Conservation (phyloP, 2,797 vertebrate genomes). For the Helicolenus hilgendorfi region DNA sequence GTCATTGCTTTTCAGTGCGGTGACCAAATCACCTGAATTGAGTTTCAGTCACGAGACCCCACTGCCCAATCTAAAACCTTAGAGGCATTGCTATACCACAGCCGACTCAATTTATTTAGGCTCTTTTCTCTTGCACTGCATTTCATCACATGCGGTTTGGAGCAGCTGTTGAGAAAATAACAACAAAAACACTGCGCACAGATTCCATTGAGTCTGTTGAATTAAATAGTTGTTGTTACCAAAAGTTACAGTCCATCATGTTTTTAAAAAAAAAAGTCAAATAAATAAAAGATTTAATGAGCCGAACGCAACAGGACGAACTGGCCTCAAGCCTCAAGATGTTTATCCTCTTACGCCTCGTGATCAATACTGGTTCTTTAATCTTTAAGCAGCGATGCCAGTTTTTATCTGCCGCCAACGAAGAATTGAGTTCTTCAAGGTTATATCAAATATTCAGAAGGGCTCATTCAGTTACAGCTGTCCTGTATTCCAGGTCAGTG, state of each 20-base stretch:
- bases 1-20: conserved; percentile 44
- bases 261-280: background rate
- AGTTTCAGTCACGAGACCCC: conserved; percentile 52
- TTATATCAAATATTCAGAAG: conserved; percentile 51
- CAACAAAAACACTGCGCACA: background rate
- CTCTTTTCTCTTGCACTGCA: conserved; percentile 58
- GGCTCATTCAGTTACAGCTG: conserved; percentile 39
- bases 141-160: conserved; percentile 59
- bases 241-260: conserved; percentile 22
- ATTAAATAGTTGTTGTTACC: conserved; percentile 37
- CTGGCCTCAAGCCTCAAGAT: background rate
- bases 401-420: conserved; percentile 31
- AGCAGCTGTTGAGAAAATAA: conserved; percentile 20
- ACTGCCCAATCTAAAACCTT: conserved; percentile 43
- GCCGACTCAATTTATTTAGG: conserved; percentile 48
- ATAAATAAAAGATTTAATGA: conserved; percentile 29
- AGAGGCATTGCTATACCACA: conserved; percentile 50
- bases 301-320: conserved; percentile 21
- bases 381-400: conserved; percentile 27
- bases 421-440: conserved; percentile 36
- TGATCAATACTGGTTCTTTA: conserved; percentile 59
- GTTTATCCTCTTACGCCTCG: background rate
- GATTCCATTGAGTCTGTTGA: conserved; percentile 29
- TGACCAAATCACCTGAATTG: conserved; percentile 53
- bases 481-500: conserved; percentile 56